A percentile compares a stretch with the other conserved stretches of the same genome.
These are phyloP conservation scores for Diploptera punctata DNA, from an alignment of 2,888 invertebrate genomes.

Conservation along the genomic window DNA sequence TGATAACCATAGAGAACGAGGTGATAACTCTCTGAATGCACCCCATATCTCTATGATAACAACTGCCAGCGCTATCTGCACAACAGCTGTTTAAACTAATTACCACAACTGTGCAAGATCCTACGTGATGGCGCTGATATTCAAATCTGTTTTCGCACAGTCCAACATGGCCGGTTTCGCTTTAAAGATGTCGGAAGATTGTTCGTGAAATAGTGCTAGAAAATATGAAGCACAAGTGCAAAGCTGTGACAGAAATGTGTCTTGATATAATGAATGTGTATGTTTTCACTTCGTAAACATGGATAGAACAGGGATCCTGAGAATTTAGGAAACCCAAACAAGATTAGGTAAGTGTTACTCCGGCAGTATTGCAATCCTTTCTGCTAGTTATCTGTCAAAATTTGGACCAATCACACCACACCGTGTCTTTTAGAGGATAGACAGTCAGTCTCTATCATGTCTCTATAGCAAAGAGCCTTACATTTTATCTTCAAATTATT, in stretches of 20 bases:
- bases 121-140: conserved; percentile 48
- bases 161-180: conserved; percentile 37
- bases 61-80: too few species aligned
- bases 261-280: conserved; percentile 14
- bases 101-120: background rate
- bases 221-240: conserved; percentile 20
- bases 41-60: too few species aligned
- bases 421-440: background rate
- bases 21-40: too few species aligned
- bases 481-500: too few species aligned
- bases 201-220: conserved; percentile 30
- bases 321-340: conserved; percentile 37
- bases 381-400: conserved; percentile 13
- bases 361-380: background rate
- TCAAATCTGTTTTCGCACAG: conserved; percentile 31
- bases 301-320: conserved; percentile 38
- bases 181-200: conserved; percentile 32
- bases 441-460: background rate
- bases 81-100: background rate
- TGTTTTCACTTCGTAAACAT: conserved; percentile 31
- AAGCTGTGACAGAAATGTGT: conserved; percentile 24
- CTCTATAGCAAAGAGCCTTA: too few species aligned
- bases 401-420: background rate
- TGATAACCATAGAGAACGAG: too few species aligned
- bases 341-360: conserved; percentile 17